phyloP scores from a whole-genome alignment of 2,888 invertebrate genomes.

The Amaurobius ferox region DNA sequence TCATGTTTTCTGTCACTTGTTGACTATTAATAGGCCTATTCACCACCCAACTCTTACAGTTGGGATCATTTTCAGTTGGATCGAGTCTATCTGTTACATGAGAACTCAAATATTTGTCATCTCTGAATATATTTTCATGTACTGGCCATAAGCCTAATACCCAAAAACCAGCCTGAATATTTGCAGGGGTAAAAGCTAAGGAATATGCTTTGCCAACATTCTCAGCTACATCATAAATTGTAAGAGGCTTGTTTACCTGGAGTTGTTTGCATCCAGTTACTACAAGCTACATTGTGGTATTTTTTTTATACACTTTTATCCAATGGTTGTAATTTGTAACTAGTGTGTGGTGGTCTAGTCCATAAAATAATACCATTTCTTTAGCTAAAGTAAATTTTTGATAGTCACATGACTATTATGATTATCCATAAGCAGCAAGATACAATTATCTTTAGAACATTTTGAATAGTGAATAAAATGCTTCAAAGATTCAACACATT shows the following conservation, averaged over 20 bases:
- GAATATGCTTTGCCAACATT: slow-evolving; percentile 31
- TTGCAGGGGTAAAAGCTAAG: slow-evolving; percentile 26
- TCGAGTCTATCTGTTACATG: slow-evolving; percentile 15
- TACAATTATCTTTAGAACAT: slow-evolving; percentile 17
- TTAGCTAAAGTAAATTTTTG: slow-evolving; percentile 1
- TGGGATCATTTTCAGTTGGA: not conserved
- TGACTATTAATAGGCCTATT: not conserved
- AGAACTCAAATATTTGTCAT: slow-evolving; percentile 39
- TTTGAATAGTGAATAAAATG: slow-evolving; percentile 27
- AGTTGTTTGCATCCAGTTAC: slow-evolving; percentile 62
- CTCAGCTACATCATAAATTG: slow-evolving; percentile 29
- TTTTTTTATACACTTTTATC: slow-evolving; percentile 32
- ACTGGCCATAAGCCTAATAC: slow-evolving; percentile 33
- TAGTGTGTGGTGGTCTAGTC: slow-evolving; percentile 8
- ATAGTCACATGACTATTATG: slow-evolving; percentile 25
- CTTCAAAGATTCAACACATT: slow-evolving; percentile 27
- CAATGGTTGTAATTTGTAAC: slow-evolving; percentile 14
- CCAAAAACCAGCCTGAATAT: slow-evolving; percentile 29
- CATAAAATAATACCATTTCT: slow-evolving; percentile 16
- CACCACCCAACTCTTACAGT: not conserved
- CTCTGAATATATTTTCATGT: slow-evolving; percentile 39
- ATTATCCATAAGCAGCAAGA: slow-evolving; percentile 23
- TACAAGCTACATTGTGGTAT: slow-evolving; percentile 74
- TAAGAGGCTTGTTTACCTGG: slow-evolving; percentile 25
- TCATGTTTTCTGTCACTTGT: not conserved